Percentiles rank a stretch among this genome's conserved stretches.
Evolutionary conservation across 1,140 invertebrate genomes (phyloP).

Genomic region (Heliconius hermathena): DNA sequence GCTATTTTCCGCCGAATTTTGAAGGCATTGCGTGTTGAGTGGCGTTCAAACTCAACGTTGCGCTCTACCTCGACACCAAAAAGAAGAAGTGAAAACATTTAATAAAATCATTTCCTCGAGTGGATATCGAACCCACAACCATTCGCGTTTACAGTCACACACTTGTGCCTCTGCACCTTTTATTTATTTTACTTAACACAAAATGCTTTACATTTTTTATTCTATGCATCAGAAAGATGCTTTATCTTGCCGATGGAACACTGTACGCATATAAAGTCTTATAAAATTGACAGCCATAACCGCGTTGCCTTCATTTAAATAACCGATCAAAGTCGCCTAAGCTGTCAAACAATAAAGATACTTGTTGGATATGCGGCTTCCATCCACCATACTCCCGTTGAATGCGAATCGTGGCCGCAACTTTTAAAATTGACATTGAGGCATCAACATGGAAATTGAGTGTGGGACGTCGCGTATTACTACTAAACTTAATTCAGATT

Average conservation of each 20-base stretch:
- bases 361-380: constrained; percentile 60
- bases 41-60: too few species aligned
- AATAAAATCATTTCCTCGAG: too few species aligned
- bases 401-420: constrained; percentile 55
- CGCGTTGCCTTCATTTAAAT: constrained; percentile 72
- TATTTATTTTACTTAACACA: not conserved
- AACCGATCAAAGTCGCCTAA: constrained; percentile 68
- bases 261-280: constrained; percentile 52
- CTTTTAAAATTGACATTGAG: constrained; percentile 52
- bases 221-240: not conserved
- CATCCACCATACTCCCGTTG: constrained; percentile 57
- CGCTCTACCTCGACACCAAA: too few species aligned
- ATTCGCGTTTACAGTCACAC: too few species aligned
- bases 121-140: too few species aligned
- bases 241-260: constrained; percentile 24
- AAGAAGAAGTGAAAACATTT: too few species aligned
- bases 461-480: constrained; percentile 20
- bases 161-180: too few species aligned
- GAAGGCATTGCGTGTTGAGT: too few species aligned
- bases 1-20: too few species aligned
- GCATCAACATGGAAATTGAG: constrained; percentile 46
- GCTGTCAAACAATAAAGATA: constrained; percentile 70
- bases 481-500: constrained; percentile 24
- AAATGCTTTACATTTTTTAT: not conserved
- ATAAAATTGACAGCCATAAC: constrained; percentile 70